Percentiles rank a stretch among this genome's conserved stretches.
These are phyloP conservation scores for Oreochromis spilurus DNA, from an alignment of 2,113 vertebrate genomes.

Conservation along the genomic window DNA sequence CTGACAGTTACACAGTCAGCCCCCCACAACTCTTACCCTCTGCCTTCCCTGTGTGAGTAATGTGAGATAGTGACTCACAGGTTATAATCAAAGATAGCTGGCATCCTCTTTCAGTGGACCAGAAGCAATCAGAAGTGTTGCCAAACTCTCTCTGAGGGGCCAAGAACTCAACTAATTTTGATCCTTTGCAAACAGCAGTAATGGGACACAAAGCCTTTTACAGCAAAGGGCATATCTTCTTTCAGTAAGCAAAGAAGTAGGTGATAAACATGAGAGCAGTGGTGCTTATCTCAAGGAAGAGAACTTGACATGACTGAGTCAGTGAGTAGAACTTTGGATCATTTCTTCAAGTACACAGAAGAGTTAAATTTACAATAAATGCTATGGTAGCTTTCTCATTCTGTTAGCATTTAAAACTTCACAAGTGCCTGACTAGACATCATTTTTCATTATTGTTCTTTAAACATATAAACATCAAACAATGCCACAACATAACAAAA, in stretches of 20 bases:
- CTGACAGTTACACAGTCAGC: neutral
- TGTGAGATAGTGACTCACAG: constrained; percentile 19
- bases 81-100: constrained; percentile 28
- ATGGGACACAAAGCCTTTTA: neutral
- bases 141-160: constrained; percentile 18
- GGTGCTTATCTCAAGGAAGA: neutral
- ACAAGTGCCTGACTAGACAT: neutral
- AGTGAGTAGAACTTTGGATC: neutral
- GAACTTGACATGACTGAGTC: neutral
- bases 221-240: neutral
- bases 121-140: constrained; percentile 14
- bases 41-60: neutral
- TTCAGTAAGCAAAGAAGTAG: neutral
- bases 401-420: neutral
- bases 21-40: neutral
- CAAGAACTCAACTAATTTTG: constrained; percentile 12
- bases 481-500: neutral
- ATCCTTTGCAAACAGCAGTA: constrained; percentile 6
- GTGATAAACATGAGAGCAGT: neutral
- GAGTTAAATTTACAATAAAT: neutral
- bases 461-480: neutral
- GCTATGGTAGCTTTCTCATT: neutral
- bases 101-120: neutral
- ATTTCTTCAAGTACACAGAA: neutral
- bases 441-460: neutral